Conservation (phyloP, 2,113 vertebrate genomes). For the Oriolus oriolus region DNA sequence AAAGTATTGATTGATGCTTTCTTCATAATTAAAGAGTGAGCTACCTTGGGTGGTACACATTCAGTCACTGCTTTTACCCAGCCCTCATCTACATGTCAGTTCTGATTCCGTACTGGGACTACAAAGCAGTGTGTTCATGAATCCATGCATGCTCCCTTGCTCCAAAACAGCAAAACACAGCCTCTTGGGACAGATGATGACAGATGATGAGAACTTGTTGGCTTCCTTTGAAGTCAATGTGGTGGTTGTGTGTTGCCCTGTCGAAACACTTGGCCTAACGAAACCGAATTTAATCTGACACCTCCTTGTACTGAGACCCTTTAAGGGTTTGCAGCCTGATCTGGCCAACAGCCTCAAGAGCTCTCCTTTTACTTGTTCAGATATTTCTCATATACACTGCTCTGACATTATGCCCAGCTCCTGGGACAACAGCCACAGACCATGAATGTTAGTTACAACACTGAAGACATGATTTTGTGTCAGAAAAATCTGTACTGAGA, state of each 20-base stretch:
- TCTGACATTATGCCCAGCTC: background rate
- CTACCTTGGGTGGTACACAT: background rate
- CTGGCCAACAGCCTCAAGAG: background rate
- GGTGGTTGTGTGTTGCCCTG: background rate
- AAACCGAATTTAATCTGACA: background rate
- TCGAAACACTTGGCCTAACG: background rate
- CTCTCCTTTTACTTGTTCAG: background rate
- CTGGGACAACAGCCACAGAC: background rate
- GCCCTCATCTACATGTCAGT: background rate
- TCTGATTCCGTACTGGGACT: fast-evolving
- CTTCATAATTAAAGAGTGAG: background rate
- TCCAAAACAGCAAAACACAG: background rate
- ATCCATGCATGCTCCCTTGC: background rate
- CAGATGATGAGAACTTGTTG: background rate
- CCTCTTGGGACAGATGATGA: background rate
- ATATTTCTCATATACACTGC: background rate
- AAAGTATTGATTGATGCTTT: background rate
- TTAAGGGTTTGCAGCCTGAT: background rate
- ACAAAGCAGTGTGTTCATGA: background rate
- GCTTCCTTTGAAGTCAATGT: background rate
- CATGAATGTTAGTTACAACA: background rate
- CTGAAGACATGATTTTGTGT: background rate
- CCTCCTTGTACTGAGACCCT: background rate
- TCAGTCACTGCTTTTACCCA: background rate
- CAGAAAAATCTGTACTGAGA: background rate